Base-by-base conservation (phyloP, 2,888 invertebrate species). In the Laspeyria flexula region DNA sequence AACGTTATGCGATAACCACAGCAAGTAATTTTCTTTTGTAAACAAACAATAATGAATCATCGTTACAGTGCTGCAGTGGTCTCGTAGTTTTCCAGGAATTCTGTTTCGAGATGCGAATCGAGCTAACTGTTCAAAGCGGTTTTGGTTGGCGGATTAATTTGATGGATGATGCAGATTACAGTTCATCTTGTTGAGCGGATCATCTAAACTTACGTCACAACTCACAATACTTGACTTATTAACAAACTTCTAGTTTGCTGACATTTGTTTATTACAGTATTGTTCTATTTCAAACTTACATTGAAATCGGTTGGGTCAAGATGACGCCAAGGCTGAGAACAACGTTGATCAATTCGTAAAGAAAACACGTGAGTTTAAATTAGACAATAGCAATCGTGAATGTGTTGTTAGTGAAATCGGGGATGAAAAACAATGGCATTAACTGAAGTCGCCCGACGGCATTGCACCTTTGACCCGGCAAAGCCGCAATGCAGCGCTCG, bases 401-500 rank as follows among this genome's bases (percentile, higher is more conserved):
- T 51, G 46, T 52, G 42, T 51, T 45, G 44, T 30, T 37, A 38
- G 31, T 43, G 27, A 47, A 46, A 49, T 43, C 34, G 55, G 43
- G 49, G 54, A 44, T 49, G 33, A 47, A 47, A 49, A 67, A 67
- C 66, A 72, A 67, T 65, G 75, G 72, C 60, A 64, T 73, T 61
- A 75, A 74, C 64, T 75, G 66, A 75, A 77, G 73, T 74, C 71
- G 79, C 67, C 65, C 68, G 53, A 79, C 81, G 75, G 78, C 85
- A 86, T 75, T 87, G 86, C 85, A 86, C 85, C 83, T 81, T 73
- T 77, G 81, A 83, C 81, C 83, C 76, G 70, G 62, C 73, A 74
- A 67, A 77, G 63, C 85, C 86, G 89, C 90, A 90, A 75, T 90
- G 89, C 88, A 86, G 84, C 76, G 70, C 75, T 70, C 40, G 44